A percentile compares a stretch with the other conserved stretches of the same genome.
Evolutionary conservation across 2,797 vertebrate genomes (phyloP).

Genomic region (Lacerta viridis): DNA sequence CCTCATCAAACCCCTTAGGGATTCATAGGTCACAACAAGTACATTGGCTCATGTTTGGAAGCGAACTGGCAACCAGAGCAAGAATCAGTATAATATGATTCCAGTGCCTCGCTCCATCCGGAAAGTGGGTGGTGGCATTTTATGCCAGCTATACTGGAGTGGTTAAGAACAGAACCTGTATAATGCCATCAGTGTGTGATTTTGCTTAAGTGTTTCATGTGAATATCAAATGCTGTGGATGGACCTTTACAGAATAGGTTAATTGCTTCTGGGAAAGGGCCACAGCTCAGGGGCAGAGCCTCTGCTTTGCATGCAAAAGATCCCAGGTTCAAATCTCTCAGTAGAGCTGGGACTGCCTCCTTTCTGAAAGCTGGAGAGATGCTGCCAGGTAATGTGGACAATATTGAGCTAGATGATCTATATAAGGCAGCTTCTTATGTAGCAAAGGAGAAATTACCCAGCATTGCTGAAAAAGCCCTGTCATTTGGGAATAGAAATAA

Average conservation of each 20-base stretch:
- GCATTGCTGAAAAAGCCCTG: neutral
- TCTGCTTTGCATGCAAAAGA: neutral
- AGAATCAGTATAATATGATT: conserved; percentile 19
- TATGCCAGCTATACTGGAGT: neutral
- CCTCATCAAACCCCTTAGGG: neutral
- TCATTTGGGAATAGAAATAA: neutral
- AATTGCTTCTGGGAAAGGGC: neutral
- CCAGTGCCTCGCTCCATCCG: neutral
- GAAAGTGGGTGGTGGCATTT: neutral
- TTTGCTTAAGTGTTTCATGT: neutral
- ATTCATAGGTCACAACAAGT: conserved; percentile 11
- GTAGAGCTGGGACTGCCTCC: neutral
- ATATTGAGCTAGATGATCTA: neutral
- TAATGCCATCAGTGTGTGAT: neutral
- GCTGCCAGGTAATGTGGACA: neutral
- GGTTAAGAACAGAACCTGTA: neutral
- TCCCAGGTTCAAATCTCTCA: neutral
- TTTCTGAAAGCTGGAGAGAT: neutral
- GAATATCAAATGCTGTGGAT: neutral
- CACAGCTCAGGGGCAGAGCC: neutral
- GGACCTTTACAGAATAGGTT: neutral
- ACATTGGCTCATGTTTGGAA: conserved; percentile 15
- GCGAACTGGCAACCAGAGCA: conserved; percentile 2
- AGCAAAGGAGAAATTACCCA: neutral
- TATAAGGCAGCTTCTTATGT: neutral